These are phyloP conservation scores for Trinorchestia longiramus DNA, from an alignment of 1,140 invertebrate genomes.

Conservation along the genomic window DNA sequence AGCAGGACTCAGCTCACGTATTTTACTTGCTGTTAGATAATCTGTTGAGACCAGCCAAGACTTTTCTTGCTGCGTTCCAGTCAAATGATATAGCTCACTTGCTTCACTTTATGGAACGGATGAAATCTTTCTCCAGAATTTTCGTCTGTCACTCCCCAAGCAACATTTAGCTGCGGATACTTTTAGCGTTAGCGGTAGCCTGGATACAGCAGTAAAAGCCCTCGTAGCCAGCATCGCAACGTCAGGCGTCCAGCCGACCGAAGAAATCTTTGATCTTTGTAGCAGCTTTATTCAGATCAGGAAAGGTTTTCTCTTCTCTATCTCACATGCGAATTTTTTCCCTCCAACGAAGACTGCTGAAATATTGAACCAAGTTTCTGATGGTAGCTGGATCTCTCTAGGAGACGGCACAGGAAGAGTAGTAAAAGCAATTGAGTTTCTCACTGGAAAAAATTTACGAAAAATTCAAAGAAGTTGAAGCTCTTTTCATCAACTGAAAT, in stretches of 20 bases:
- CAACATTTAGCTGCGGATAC: neutral
- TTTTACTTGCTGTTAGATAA: neutral
- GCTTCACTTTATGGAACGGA: neutral
- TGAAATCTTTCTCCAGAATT: neutral
- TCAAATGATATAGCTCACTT: neutral
- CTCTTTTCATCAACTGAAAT: neutral
- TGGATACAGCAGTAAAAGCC: neutral
- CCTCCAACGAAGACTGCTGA: neutral
- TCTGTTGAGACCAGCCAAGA: neutral
- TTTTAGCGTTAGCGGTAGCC: neutral
- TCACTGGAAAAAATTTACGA: neutral
- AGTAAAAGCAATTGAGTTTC: neutral
- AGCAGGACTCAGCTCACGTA: neutral
- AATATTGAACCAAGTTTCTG: neutral
- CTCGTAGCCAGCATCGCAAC: neutral
- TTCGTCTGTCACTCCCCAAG: neutral
- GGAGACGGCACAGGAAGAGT: neutral
- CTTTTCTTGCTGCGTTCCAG: neutral
- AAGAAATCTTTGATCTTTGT: constrained; percentile 2
- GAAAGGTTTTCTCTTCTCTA: neutral
- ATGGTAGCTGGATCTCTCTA: neutral
- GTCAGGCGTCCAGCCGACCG: neutral
- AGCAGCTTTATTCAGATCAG: neutral
- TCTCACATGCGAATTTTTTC: neutral
- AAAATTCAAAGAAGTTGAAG: neutral